Evolutionary conservation across 2,888 invertebrate species (phyloP).

Genomic region (Drosophila trichaetosa): DNA sequence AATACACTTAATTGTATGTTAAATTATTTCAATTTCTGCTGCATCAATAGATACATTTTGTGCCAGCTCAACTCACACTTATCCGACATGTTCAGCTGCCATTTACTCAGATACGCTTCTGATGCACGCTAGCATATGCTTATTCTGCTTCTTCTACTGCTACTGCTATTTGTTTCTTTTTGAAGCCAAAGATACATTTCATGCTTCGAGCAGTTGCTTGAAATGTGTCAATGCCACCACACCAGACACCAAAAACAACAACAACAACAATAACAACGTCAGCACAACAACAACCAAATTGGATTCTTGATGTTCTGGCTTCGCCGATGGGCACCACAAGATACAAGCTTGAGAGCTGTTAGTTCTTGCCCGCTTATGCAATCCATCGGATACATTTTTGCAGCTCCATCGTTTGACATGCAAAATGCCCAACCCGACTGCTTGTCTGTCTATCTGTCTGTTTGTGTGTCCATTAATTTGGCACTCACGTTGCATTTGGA

Average conservation of each 20-base stretch:
- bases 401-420: conserved; percentile 66
- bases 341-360: conserved; percentile 18
- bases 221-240: conserved; percentile 50
- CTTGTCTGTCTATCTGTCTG: conserved; percentile 15
- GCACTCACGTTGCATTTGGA: conserved; percentile 58
- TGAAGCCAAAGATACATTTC: conserved; percentile 33
- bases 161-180: conserved; percentile 10
- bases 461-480: conserved; percentile 44
- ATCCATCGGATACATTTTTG: conserved; percentile 58
- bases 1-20: neutral
- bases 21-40: neutral
- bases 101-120: conserved; percentile 50
- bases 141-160: conserved; percentile 8
- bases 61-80: conserved; percentile 42
- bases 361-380: conserved; percentile 62
- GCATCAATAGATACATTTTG: conserved; percentile 16
- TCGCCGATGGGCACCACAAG: conserved; percentile 23
- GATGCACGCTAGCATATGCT: conserved; percentile 45
- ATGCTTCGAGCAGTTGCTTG: conserved; percentile 40
- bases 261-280: conserved; percentile 5
- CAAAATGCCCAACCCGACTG: conserved; percentile 59
- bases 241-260: conserved; percentile 27
- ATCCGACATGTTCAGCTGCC: conserved; percentile 42
- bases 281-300: conserved; percentile 4
- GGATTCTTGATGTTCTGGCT: conserved; percentile 22